These are phyloP conservation scores for Drosophila birchii DNA, from an alignment of 2,888 invertebrate species.

Conservation along the genomic window DNA sequence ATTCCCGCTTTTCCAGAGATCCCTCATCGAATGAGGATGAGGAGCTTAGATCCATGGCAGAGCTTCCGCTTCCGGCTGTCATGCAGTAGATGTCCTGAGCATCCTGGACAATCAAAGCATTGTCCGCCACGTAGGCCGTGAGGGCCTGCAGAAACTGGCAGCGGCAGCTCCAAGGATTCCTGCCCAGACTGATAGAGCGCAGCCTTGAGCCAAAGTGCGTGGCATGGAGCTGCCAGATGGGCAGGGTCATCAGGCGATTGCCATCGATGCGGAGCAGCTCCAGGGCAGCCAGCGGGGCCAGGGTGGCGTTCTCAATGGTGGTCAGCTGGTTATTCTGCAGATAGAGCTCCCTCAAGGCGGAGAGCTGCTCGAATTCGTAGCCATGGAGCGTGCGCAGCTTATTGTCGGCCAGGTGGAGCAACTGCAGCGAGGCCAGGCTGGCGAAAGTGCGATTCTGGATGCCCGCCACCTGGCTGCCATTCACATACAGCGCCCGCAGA, in stretches of 20 bases:
- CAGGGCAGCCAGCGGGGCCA: constrained; percentile 91
- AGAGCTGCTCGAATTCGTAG: constrained; percentile 94
- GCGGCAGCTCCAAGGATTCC: constrained; percentile 95
- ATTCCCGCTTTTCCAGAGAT: constrained; percentile 87
- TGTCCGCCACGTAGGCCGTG: constrained; percentile 93
- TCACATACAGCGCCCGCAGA: constrained; percentile 93
- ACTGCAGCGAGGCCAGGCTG: constrained; percentile 92
- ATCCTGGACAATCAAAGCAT: constrained; percentile 92
- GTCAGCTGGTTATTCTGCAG: constrained; percentile 93
- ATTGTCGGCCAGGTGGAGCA: constrained; percentile 94
- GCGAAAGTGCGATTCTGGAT: constrained; percentile 97
- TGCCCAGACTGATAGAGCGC: constrained; percentile 87
- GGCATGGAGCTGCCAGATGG: constrained; percentile 89
- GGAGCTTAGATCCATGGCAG: constrained; percentile 1
- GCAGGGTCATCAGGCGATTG: constrained; percentile 92
- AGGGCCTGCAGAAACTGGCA: constrained; percentile 95
- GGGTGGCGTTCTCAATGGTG: constrained; percentile 92
- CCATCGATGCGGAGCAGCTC: constrained; percentile 93
- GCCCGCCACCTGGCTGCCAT: constrained; percentile 92
- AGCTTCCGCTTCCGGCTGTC: constrained; percentile 84
- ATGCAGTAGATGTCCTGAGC: constrained; percentile 93
- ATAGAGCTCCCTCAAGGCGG: constrained; percentile 92
- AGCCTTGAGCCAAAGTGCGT: constrained; percentile 82
- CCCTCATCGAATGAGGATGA: background rate
- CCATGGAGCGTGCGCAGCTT: constrained; percentile 91